Evolutionary conservation across 2,113 vertebrate genomes (phyloP), one percentile per base, ranked within the genome.

Genomic region (Atherinomorus stipes): DNA sequence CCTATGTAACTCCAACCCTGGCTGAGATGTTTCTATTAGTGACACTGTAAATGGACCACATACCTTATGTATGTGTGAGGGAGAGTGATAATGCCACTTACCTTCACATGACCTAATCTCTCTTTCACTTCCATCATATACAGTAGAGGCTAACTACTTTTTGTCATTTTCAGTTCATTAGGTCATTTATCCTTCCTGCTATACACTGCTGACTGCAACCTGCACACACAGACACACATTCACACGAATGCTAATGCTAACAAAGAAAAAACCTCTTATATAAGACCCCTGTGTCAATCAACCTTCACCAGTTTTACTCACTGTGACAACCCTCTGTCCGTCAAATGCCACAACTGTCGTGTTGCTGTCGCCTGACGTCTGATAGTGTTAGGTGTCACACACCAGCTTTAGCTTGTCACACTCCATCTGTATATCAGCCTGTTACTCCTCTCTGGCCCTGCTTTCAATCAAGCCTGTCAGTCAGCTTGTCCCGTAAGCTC

Each of bases 41-140:
- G 89, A 88, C 89, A 90, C 75, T 70, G 84, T 86, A 90, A 90
- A 91, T 89, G 89, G 90, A 83, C 87, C 88, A 78, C 80, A 85
- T 92, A 83, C 90, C 86, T 80, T 88, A 80, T 89, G 84, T 76
- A 67, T 69, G 77, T 44, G 11, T 13, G 42, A 18, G 13, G 16
- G 42, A 44, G 5, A 80, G 76, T 47, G 90, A 91, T 91, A 83
- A 92, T 87, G 90, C 86, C 89, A 84, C 83, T 91, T 90, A 90
- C 90, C 80, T 90, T 86, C 70, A 77, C 42, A 64, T 91, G 83
- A 91, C 88, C 90, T 81, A 80, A 87, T 80, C 80, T 60, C 71
- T 72, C 26, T 80, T 58, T 74, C 7, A n/a, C 44, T 1, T 47
- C 16, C 7, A 47, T n/a, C 44, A 4, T n/a, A 38, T 26, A 25